Base-by-base conservation (phyloP, 2,113 vertebrate species). In the Vidua chalybeata region DNA sequence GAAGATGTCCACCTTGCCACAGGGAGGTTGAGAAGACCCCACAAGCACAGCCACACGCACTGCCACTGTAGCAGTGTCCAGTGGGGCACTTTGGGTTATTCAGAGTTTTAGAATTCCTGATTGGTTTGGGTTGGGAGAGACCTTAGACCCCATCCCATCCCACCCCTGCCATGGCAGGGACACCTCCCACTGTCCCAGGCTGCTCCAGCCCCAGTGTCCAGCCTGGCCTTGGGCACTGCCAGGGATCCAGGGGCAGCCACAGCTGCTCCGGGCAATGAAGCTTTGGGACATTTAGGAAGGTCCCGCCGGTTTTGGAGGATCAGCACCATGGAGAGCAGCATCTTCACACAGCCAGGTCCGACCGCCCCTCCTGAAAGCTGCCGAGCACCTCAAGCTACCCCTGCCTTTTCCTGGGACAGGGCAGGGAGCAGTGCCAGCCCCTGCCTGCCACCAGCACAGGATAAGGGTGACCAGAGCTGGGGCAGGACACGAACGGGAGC, bases 301-400 rank as follows among this genome's bases (percentile, higher is more conserved):
- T 3, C 2, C 15, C 28, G 3, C 6, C 0, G 1, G 4, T 28
- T 41, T 1, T 0, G 3, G 23, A 17, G 26, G 27, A 31, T 15
- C 43, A 21, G 15, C 6, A 18, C 37, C 56, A 4, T 0, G 8
- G 27, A 11, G 31, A 43, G 31, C 3, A 24, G 30, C 28, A 14
- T 3, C 52, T 17, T 20, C n/a, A 17, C 11, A 8, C 3, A 20
- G n/a, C 8, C 9, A 0, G 18, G 20, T 1, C 6, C 68, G 7
- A 1, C 2, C 3, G 0, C 20, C 24, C 26, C 31, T 45, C 37
- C n/a, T 21, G 15, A 16, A 10, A 41, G 22, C 55, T 16, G 6
- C 0, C 11, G 35, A 30, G 58, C 66, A 4, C 26, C 45, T 13
- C 39, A 5, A 4, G 27, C 13, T 6, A 0, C 4, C 56, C 41